Conservation (phyloP, 2,113 vertebrate genomes). For the Esox niger region DNA sequence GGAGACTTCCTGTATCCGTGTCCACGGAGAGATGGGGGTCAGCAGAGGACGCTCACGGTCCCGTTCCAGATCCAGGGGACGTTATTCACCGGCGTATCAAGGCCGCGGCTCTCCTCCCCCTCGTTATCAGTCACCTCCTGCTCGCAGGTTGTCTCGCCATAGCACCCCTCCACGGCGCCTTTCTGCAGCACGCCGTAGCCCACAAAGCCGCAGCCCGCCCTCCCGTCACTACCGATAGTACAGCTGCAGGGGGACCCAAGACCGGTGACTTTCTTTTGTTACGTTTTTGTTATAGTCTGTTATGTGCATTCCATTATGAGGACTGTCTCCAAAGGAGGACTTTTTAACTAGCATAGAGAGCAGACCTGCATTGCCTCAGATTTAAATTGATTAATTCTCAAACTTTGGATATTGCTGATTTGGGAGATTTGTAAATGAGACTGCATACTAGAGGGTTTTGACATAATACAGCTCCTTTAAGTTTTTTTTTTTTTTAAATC, state of each 20-base stretch:
- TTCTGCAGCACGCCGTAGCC: conserved; percentile 23
- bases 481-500: background rate
- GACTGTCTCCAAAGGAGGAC: conserved; percentile 12
- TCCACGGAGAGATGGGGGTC: conserved; percentile 76
- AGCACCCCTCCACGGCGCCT: conserved; percentile 47
- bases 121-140: conserved; percentile 75
- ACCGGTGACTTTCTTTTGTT: background rate
- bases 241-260: background rate
- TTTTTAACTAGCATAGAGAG: background rate
- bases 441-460: background rate
- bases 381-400: background rate
- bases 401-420: background rate
- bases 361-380: background rate
- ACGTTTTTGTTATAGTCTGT: conserved; percentile 6
- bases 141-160: conserved; percentile 63
- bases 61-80: conserved; percentile 77
- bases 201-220: conserved; percentile 37
- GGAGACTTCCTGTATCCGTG: conserved; percentile 79
- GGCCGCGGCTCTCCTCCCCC: conserved; percentile 74
- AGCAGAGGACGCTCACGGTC: conserved; percentile 80
- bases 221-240: conserved; percentile 56
- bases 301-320: conserved; percentile 32
- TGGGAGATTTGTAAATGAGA: background rate
- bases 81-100: conserved; percentile 77
- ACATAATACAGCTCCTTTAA: background rate